These are phyloP conservation scores for Cathartes aura DNA, from an alignment of 2,113 vertebrate genomes.

Conservation along the genomic window DNA sequence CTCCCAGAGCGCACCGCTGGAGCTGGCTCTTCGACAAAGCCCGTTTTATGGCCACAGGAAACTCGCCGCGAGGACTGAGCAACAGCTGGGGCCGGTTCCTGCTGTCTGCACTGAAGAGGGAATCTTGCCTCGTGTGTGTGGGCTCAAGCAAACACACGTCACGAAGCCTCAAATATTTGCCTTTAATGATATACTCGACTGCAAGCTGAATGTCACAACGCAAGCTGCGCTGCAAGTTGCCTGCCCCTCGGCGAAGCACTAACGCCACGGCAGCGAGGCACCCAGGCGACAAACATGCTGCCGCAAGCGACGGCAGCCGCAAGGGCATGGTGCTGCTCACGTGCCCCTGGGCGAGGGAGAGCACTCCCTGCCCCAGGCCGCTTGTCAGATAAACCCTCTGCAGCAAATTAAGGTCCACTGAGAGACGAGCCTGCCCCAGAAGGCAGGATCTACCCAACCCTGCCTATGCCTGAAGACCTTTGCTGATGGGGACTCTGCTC, in stretches of 20 bases:
- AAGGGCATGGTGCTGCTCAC: rapidly evolving
- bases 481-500: not conserved
- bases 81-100: not conserved
- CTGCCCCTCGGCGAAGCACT: not conserved
- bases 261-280: not conserved
- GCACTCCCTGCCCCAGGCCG: not conserved
- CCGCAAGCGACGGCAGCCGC: not conserved
- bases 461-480: not conserved
- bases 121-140: not conserved
- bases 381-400: not conserved
- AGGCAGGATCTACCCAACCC: not conserved
- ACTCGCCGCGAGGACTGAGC: not conserved
- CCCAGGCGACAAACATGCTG: rapidly evolving
- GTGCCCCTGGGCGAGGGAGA: not conserved
- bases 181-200: not conserved
- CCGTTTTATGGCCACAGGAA: not conserved
- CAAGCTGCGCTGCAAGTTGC: not conserved
- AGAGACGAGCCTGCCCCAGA: not conserved
- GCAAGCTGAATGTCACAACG: not conserved
- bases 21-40: not conserved
- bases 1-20: rapidly evolving
- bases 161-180: not conserved
- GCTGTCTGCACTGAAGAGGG: not conserved
- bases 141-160: not conserved
- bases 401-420: not conserved